A percentile compares a stretch with the other conserved stretches of the same genome.
Conservation (phyloP, 2,888 invertebrate genomes). For the Conistra vaccinii region DNA sequence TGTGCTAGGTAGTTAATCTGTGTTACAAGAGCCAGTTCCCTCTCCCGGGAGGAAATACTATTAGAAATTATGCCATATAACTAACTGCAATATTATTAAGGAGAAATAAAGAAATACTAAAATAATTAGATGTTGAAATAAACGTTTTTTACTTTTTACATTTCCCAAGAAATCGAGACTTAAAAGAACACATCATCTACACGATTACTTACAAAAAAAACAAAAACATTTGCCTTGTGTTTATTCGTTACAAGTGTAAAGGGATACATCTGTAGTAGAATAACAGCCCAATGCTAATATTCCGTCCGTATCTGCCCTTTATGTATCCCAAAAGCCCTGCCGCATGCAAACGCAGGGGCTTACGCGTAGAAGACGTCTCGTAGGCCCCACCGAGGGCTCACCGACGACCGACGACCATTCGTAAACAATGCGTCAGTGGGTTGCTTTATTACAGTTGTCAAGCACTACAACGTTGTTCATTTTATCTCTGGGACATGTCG, state of each 20-base stretch:
- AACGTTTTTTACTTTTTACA: too few species aligned
- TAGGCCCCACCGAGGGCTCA: slow-evolving; percentile 47
- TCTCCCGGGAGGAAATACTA: too few species aligned
- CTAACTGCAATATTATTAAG: too few species aligned
- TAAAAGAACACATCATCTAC: neutral
- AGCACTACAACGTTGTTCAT: slow-evolving; percentile 67
- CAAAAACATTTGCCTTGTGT: slow-evolving; percentile 38
- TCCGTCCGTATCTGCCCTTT: slow-evolving; percentile 54
- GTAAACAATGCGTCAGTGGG: slow-evolving; percentile 67
- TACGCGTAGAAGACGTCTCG: slow-evolving; percentile 54
- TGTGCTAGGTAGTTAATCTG: too few species aligned
- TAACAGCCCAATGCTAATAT: slow-evolving; percentile 53
- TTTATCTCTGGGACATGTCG: slow-evolving; percentile 68
- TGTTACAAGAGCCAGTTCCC: too few species aligned
- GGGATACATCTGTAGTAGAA: slow-evolving; percentile 48
- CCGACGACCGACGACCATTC: slow-evolving; percentile 58
- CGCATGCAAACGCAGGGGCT: slow-evolving; percentile 62
- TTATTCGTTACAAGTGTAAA: slow-evolving; percentile 53
- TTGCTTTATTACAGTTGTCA: slow-evolving; percentile 70
- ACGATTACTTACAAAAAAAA: slow-evolving; percentile 26
- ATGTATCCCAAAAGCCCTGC: slow-evolving; percentile 53
- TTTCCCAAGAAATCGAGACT: too few species aligned
- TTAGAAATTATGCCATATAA: too few species aligned
- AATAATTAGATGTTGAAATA: too few species aligned
- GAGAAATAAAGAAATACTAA: too few species aligned